phyloP scores from a whole-genome alignment of 2,113 vertebrate genomes.

The Myanophis thanlyinensis region DNA sequence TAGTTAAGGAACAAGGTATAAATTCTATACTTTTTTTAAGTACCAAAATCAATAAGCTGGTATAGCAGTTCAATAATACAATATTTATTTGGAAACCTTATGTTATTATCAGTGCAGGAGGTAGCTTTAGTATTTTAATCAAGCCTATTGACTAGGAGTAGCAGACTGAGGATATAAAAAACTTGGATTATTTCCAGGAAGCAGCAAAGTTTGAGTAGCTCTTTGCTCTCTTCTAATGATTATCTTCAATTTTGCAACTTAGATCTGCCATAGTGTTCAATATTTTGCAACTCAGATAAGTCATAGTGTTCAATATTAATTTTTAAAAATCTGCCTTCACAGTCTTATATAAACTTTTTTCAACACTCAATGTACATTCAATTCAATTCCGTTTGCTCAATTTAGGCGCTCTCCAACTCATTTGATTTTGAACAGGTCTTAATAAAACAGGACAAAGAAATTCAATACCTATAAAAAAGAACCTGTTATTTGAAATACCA shows the following conservation, averaged over 20 bases:
- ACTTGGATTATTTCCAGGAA: neutral
- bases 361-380: neutral
- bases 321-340: neutral
- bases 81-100: neutral
- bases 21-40: neutral
- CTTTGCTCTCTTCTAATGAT: neutral
- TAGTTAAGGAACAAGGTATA: slow-evolving; percentile 3
- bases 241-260: neutral
- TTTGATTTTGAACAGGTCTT: neutral
- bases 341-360: neutral
- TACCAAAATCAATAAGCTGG: neutral
- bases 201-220: neutral
- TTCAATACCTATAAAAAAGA: neutral
- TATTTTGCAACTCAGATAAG: neutral
- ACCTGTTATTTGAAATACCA: neutral
- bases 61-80: neutral
- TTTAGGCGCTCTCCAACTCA: neutral
- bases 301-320: neutral
- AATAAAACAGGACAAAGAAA: neutral
- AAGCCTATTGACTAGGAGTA: neutral
- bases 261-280: neutral
- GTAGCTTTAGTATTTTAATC: neutral
- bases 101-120: neutral
- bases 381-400: neutral
- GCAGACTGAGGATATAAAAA: neutral